Conservation (phyloP, 2,888 invertebrate genomes). For the Drosophila barbarae region DNA sequence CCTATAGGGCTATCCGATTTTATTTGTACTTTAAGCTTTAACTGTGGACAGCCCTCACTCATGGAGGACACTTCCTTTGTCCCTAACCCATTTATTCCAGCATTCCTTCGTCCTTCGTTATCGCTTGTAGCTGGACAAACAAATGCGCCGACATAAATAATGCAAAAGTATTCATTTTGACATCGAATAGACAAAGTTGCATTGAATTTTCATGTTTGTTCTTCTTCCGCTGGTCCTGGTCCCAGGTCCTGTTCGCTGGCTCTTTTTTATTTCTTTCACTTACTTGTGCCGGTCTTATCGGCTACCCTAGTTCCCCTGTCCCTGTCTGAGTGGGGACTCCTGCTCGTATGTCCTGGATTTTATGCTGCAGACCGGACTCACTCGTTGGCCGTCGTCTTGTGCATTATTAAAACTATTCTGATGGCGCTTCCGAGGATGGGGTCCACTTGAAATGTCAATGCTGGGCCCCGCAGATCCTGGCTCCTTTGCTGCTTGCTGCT, state of each 20-base stretch:
- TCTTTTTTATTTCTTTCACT: conserved; percentile 30
- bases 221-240: conserved; percentile 17
- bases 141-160: conserved; percentile 70
- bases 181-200: conserved; percentile 75
- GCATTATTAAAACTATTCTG: conserved; percentile 74
- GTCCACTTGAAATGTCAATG: conserved; percentile 76
- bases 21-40: conserved; percentile 6
- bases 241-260: not conserved
- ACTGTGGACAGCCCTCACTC: not conserved
- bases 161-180: conserved; percentile 76
- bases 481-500: conserved; percentile 7
- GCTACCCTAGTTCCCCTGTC: conserved; percentile 52
- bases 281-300: conserved; percentile 51
- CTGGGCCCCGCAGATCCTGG: conserved; percentile 49
- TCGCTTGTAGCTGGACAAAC: conserved; percentile 60
- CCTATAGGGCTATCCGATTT: not conserved
- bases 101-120: conserved; percentile 53
- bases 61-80: conserved; percentile 1
- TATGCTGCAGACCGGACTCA: conserved; percentile 59
- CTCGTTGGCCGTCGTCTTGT: conserved; percentile 67
- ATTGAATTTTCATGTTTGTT: conserved; percentile 52
- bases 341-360: conserved; percentile 75
- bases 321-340: conserved; percentile 16
- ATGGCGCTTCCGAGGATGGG: conserved; percentile 64
- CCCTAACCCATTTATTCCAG: conserved; percentile 14